These are phyloP conservation scores for Cryptus armator DNA, from an alignment of 2,888 invertebrate genomes.

Conservation along the genomic window DNA sequence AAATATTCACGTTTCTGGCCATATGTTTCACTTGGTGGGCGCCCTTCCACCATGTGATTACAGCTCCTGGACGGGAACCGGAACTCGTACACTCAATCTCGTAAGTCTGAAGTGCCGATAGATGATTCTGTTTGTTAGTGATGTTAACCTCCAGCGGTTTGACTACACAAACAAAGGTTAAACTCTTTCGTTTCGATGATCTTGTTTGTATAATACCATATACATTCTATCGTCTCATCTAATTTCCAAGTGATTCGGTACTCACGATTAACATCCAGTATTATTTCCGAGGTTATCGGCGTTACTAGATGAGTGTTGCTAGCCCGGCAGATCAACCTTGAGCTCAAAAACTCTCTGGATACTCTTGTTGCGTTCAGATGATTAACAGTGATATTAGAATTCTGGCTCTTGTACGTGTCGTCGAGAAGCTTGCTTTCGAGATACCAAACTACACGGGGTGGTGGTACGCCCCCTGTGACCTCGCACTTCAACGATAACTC, in stretches of 20 bases:
- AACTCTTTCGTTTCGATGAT: conserved; percentile 27
- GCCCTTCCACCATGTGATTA: conserved; percentile 96
- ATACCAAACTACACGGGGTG: conserved; percentile 93
- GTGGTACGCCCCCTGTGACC: conserved; percentile 87
- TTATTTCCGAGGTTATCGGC: conserved; percentile 85
- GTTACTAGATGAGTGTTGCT: conserved; percentile 94
- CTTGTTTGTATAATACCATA: neutral
- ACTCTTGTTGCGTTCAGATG: conserved; percentile 90
- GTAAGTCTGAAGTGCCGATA: conserved; percentile 94
- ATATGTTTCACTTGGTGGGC: conserved; percentile 92
- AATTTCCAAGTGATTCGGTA: conserved; percentile 55
- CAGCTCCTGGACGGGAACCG: conserved; percentile 94
- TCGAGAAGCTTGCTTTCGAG: conserved; percentile 90
- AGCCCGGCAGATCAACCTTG: conserved; percentile 94
- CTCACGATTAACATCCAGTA: conserved; percentile 81
- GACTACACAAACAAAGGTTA: conserved; percentile 88
- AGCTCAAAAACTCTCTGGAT: conserved; percentile 90
- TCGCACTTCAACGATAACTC: conserved; percentile 79
- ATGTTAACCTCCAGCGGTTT: conserved; percentile 94
- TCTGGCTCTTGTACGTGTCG: conserved; percentile 90
- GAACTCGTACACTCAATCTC: conserved; percentile 94
- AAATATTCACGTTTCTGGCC: conserved; percentile 92
- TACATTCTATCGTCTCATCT: neutral
- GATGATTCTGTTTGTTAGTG: conserved; percentile 92
- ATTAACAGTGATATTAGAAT: conserved; percentile 92